Conservation (phyloP, 2,113 vertebrate genomes). For the Motacilla tschutschensis region DNA sequence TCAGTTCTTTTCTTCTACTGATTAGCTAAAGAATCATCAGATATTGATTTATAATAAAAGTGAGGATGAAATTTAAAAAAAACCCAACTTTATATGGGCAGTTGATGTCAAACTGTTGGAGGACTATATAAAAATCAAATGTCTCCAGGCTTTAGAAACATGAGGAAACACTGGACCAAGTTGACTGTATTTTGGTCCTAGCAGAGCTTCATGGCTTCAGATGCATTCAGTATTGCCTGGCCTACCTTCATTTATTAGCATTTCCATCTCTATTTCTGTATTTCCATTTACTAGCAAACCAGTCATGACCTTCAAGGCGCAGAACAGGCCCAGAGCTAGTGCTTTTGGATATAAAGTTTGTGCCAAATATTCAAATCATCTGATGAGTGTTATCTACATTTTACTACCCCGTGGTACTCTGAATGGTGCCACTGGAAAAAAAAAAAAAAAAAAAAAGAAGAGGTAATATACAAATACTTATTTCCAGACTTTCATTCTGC, state of each 20-base stretch:
- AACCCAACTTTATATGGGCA: background rate
- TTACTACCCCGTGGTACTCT: background rate
- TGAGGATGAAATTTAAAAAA: background rate
- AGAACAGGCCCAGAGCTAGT: background rate
- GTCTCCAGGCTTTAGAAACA: background rate
- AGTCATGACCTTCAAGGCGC: background rate
- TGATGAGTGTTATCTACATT: background rate
- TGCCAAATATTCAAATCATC: background rate
- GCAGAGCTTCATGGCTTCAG: background rate
- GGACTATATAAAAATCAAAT: background rate
- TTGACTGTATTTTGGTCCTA: background rate
- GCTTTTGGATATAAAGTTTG: background rate
- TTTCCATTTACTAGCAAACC: background rate
- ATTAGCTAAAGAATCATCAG: background rate
- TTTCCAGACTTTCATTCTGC: slow-evolving; percentile 62
- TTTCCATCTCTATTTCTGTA: background rate
- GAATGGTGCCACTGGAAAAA: background rate
- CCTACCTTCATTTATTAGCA: background rate
- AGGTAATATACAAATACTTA: background rate
- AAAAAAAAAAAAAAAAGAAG: background rate
- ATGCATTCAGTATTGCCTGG: background rate
- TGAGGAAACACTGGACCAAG: background rate
- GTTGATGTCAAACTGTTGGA: background rate
- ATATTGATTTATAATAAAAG: background rate
- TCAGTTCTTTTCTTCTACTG: background rate